Evolutionary conservation across 1,140 invertebrate species (phyloP).

Genomic region (Tribolium castaneum): DNA sequence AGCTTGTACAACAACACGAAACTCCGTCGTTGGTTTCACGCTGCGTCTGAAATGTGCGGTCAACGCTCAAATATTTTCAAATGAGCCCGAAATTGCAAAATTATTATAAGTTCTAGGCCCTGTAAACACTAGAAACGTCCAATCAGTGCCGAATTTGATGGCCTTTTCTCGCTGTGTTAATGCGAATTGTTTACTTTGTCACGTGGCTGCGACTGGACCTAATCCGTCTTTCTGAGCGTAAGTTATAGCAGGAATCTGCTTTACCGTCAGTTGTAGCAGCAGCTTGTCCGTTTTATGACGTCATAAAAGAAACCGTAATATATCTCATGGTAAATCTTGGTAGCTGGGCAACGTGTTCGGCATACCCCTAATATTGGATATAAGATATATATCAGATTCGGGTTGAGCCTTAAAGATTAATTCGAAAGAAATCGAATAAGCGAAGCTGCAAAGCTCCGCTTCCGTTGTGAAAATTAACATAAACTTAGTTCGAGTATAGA

Average conservation of each 20-base stretch:
- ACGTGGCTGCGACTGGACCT: not conserved
- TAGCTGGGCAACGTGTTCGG: slow-evolving; percentile 23
- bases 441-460: not conserved
- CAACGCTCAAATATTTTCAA: too few species aligned
- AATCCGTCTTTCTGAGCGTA: not conserved
- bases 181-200: slow-evolving; percentile 19
- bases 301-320: slow-evolving; percentile 35
- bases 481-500: not conserved
- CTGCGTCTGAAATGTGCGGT: not conserved
- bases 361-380: slow-evolving; percentile 17
- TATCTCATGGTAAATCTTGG: slow-evolving; percentile 34
- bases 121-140: too few species aligned
- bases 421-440: not conserved
- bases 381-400: slow-evolving; percentile 19
- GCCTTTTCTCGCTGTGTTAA: not conserved
- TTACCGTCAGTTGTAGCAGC: slow-evolving; percentile 21
- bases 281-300: slow-evolving; percentile 31
- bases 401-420: not conserved
- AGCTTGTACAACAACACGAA: not conserved
- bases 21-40: not conserved
- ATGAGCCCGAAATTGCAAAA: too few species aligned
- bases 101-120: too few species aligned
- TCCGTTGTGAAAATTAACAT: not conserved
- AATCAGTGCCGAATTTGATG: not conserved
- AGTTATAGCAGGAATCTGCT: slow-evolving; percentile 20